Conservation (phyloP, 2,888 invertebrate species). For the Drosophila picticornis region DNA sequence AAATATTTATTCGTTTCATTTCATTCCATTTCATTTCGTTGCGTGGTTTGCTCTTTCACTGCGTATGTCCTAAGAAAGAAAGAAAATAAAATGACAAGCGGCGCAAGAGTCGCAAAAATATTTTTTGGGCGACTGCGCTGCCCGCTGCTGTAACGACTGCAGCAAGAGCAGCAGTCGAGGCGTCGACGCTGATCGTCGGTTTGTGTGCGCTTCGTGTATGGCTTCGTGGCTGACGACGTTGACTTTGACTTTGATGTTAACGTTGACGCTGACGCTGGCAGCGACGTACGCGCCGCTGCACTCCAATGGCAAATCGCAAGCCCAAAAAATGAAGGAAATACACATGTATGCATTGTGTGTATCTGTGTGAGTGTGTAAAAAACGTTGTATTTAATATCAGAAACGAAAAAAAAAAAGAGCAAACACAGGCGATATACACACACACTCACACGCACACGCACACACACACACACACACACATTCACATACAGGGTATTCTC, state of each 20-base stretch:
- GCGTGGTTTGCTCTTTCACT: background rate
- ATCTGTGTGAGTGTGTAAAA: conserved; percentile 40
- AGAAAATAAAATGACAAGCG: conserved; percentile 26
- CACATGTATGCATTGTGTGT: conserved; percentile 21
- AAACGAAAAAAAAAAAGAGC: conserved; percentile 50
- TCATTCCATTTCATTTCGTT: background rate
- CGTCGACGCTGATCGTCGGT: conserved; percentile 39
- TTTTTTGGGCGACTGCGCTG: conserved; percentile 56
- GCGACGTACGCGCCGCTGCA: conserved; percentile 46
- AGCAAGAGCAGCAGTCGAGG: conserved; percentile 32
- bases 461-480: conserved; percentile 20
- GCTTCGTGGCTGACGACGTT: conserved; percentile 18
- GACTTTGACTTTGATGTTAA: conserved; percentile 30
- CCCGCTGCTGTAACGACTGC: conserved; percentile 50
- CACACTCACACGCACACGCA: conserved; percentile 22
- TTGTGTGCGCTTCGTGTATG: conserved; percentile 32
- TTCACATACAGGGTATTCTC: conserved; percentile 67
- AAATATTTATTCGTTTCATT: conserved; percentile 1
- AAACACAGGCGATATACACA: conserved; percentile 49
- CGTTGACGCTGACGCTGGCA: conserved; percentile 19
- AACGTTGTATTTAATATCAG: conserved; percentile 43
- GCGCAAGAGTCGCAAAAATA: conserved; percentile 21
- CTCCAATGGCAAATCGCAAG: conserved; percentile 65
- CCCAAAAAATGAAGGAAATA: conserved; percentile 60
- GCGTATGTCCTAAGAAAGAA: background rate